A percentile compares a stretch with the other conserved stretches of the same genome.
These are phyloP conservation scores for Chrysodeixis includens DNA, from an alignment of 2,888 invertebrate genomes.

Conservation along the genomic window DNA sequence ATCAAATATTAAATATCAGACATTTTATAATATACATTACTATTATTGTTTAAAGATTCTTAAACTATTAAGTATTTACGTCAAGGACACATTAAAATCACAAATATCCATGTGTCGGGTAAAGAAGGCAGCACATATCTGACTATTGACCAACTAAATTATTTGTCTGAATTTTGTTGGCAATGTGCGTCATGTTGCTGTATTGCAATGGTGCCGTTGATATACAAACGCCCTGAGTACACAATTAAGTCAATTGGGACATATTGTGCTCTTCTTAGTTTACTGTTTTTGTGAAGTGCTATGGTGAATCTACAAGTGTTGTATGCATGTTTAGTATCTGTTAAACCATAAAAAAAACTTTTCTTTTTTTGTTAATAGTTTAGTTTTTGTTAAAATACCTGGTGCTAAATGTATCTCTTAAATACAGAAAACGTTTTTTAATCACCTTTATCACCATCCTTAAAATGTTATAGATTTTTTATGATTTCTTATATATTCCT, in stretches of 20 bases:
- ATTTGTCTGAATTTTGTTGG: background rate
- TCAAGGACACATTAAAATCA: background rate
- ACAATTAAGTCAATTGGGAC: background rate
- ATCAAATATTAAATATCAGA: background rate
- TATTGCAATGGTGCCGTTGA: conserved; percentile 6
- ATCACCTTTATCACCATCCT: background rate
- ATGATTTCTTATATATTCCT: background rate
- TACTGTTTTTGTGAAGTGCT: background rate
- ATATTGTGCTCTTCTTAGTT: background rate
- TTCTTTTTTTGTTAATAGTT: background rate
- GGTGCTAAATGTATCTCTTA: background rate
- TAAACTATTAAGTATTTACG: too few species aligned
- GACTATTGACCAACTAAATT: background rate
- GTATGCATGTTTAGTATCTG: background rate
- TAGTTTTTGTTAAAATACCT: background rate
- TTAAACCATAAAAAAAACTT: too few species aligned
- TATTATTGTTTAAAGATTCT: too few species aligned
- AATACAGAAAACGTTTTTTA: background rate
- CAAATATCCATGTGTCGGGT: background rate
- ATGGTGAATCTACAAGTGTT: background rate
- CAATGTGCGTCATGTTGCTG: background rate
- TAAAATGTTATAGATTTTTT: background rate
- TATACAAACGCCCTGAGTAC: background rate
- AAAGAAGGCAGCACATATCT: conserved; percentile 5
- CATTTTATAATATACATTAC: too few species aligned